phyloP scores from a whole-genome alignment of 2,797 vertebrate genomes.

The Propithecus deckenii region DNA sequence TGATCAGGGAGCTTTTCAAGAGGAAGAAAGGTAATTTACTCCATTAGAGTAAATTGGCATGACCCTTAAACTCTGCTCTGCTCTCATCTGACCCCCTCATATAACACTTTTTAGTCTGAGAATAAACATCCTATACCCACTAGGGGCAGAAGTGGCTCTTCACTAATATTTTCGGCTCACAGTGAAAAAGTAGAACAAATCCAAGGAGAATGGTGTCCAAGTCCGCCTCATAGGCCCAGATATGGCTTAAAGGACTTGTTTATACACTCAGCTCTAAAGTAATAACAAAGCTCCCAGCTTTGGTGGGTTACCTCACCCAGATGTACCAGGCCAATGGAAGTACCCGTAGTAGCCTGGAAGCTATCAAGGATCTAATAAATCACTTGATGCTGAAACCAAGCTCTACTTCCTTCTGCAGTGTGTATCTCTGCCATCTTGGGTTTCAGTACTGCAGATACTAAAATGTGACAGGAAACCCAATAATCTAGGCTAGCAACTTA shows the following conservation, averaged over 20 bases:
- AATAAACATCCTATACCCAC: background rate
- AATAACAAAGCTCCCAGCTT: background rate
- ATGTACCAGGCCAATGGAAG: background rate
- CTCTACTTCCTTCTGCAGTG: background rate
- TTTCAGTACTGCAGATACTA: background rate
- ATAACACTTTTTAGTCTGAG: background rate
- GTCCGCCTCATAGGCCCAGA: background rate
- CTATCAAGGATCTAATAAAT: background rate
- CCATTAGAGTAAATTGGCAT: background rate
- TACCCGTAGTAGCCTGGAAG: background rate
- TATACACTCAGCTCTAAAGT: conserved; percentile 31
- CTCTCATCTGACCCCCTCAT: background rate
- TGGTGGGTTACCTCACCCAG: background rate
- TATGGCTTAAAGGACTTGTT: background rate
- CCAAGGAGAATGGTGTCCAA: background rate
- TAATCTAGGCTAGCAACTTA: background rate
- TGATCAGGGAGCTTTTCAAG: background rate
- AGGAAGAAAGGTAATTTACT: background rate
- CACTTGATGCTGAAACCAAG: background rate
- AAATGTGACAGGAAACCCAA: background rate
- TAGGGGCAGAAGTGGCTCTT: background rate
- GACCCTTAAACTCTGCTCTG: background rate
- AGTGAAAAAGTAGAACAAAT: conserved; percentile 15
- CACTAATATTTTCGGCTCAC: background rate
- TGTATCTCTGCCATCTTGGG: background rate